Base-by-base conservation (phyloP, 92 coral and sea anemone genomes). In the Pocillopora grandis region DNA sequence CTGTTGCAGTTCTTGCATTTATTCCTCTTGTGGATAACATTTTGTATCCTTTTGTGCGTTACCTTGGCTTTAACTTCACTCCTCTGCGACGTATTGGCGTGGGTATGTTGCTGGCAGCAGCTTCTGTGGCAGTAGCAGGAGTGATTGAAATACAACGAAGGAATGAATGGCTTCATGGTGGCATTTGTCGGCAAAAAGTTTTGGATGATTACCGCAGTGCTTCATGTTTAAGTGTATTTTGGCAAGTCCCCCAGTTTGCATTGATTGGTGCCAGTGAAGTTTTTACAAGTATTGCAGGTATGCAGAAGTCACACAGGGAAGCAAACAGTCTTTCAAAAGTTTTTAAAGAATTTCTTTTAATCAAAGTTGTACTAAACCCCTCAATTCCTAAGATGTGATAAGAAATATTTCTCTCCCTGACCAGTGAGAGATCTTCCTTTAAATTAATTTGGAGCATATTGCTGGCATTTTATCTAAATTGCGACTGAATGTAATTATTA, bases 221-320 rank as follows among this genome's bases (percentile, higher is more conserved):
- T 52, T 92, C 99, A 70, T 58, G 82, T 31, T 66, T 88, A 17
- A 80, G 70, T 61, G 76, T 97, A 36, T 91, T 97, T 75, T 91
- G 88, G 81, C 99, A 97, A 86, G 90, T 90, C 12, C 98, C 98
- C 58, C 98, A 97, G 85, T 94, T 94, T 80, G 21, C 92, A 35
- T 83, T 97, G 36, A 84, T 97, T 92, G 99, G 98, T 11, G 82
- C 93, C 0, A 92, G 97, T 86, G 98, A 97, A 74, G 97, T 97
- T 58, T 89, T 97, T 58, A 84, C 97, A n/a, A 81, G 87, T 68
- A 87, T 94, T 66, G 92, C 99, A 87, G 98, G 98, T 92, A 71
- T 2, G 52, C 8, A 7, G 52, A 42, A 42, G 8, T 7, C 8
- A 42, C 52, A 3, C 52, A 42, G 52, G 52, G 52, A 42, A 42